Conservation (phyloP, 2,113 vertebrate species). For the Oenanthe melanoleuca region DNA sequence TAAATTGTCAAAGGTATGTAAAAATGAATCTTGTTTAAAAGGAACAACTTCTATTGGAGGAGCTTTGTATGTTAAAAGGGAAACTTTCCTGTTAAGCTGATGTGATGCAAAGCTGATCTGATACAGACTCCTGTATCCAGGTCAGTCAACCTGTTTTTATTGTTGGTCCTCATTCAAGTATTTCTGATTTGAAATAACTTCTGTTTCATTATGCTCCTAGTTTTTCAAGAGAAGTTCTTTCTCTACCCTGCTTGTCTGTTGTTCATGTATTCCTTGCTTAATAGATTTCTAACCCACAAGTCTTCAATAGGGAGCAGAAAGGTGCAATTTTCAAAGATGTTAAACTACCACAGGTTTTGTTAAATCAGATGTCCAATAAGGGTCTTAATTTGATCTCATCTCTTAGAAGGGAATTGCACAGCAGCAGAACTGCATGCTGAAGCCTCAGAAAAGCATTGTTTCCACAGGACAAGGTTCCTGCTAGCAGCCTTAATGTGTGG, state of each 20-base stretch:
- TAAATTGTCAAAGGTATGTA: not conserved
- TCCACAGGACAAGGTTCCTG: not conserved
- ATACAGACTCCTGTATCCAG: not conserved
- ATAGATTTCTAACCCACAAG: not conserved
- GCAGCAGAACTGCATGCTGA: not conserved
- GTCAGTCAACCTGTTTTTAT: not conserved
- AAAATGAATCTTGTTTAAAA: not conserved
- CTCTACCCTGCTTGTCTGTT: not conserved
- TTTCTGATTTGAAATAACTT: not conserved
- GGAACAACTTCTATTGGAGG: not conserved
- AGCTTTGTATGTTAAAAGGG: not conserved
- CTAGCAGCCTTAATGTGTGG: not conserved
- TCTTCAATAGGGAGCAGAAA: not conserved
- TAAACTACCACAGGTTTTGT: not conserved
- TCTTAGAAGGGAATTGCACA: not conserved
- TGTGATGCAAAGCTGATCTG: not conserved
- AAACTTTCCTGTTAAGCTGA: not conserved
- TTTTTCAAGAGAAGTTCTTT: not conserved
- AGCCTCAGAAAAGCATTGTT: not conserved
- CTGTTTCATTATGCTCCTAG: not conserved
- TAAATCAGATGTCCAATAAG: not conserved
- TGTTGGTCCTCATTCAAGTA: not conserved
- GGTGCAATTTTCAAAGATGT: not conserved
- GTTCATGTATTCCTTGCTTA: not conserved
- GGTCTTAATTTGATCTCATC: not conserved